Conservation (phyloP, 2,113 vertebrate genomes). For the Lepus europaeus region DNA sequence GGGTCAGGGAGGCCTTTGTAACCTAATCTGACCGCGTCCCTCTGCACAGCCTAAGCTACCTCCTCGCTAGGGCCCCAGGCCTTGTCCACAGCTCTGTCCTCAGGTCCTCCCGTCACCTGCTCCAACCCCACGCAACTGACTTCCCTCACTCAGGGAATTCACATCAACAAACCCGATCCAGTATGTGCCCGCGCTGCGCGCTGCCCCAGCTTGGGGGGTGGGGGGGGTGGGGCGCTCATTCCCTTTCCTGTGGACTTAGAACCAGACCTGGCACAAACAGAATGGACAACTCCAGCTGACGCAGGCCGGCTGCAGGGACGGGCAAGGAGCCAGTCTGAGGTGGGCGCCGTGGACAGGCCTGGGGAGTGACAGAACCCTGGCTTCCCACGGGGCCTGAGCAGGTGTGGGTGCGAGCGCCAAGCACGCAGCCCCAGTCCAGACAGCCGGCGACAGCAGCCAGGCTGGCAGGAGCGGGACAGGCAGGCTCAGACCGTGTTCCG, state of each 20-base stretch:
- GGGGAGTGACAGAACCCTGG: neutral
- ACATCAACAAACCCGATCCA: neutral
- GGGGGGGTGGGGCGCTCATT: neutral
- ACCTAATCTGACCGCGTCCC: neutral
- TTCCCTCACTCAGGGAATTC: accelerated
- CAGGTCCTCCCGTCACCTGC: neutral
- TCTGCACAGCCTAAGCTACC: neutral
- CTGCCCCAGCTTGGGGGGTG: accelerated
- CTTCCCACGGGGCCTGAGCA: neutral
- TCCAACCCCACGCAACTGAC: too few species aligned
- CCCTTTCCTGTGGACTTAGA: neutral
- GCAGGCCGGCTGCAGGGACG: neutral
- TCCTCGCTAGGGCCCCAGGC: neutral
- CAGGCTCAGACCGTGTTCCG: neutral
- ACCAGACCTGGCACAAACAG: neutral
- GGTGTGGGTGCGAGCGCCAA: neutral
- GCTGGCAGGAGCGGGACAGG: neutral
- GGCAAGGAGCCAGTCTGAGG: neutral
- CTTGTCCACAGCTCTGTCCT: neutral
- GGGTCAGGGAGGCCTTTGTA: slow-evolving; percentile 48
- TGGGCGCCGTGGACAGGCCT: neutral
- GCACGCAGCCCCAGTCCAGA: neutral
- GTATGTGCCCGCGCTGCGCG: neutral
- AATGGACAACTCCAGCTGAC: neutral
- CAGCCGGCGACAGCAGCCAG: neutral